These are phyloP conservation scores for Panurus biarmicus DNA, from an alignment of 2,113 vertebrate species.

Conservation along the genomic window DNA sequence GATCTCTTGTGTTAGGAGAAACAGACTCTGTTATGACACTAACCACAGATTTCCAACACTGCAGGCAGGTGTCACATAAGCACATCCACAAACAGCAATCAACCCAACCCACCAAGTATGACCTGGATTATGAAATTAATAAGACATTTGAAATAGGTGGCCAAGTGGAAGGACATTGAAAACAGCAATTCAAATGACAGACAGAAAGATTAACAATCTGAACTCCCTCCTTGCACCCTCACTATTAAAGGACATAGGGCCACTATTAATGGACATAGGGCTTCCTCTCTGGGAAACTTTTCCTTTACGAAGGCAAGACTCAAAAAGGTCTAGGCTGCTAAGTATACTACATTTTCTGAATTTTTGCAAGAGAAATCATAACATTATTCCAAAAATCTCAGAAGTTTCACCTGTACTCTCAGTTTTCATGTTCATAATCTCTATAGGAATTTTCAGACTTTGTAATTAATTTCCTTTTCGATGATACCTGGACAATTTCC, in stretches of 20 bases:
- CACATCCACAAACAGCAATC: background rate
- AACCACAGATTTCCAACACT: background rate
- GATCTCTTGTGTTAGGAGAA: background rate
- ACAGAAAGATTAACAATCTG: background rate
- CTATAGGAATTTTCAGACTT: background rate
- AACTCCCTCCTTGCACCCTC: background rate
- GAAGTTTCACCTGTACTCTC: background rate
- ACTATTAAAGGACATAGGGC: background rate
- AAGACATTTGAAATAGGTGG: background rate
- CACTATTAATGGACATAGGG: background rate
- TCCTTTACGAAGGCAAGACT: background rate
- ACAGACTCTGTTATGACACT: background rate
- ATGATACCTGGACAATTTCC: background rate
- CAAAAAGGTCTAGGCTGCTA: background rate
- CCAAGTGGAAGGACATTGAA: background rate
- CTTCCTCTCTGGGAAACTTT: background rate
- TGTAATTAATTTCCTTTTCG: background rate
- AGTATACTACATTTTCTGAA: background rate
- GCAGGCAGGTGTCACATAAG: background rate
- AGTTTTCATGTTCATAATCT: background rate
- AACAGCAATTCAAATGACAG: background rate
- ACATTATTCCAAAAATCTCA: background rate
- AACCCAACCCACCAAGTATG: background rate
- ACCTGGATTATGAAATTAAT: background rate
- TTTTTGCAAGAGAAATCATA: background rate